A percentile compares a stretch with the other conserved stretches of the same genome.
Conservation (phyloP, 2,888 invertebrate genomes). For the Amiota minor region DNA sequence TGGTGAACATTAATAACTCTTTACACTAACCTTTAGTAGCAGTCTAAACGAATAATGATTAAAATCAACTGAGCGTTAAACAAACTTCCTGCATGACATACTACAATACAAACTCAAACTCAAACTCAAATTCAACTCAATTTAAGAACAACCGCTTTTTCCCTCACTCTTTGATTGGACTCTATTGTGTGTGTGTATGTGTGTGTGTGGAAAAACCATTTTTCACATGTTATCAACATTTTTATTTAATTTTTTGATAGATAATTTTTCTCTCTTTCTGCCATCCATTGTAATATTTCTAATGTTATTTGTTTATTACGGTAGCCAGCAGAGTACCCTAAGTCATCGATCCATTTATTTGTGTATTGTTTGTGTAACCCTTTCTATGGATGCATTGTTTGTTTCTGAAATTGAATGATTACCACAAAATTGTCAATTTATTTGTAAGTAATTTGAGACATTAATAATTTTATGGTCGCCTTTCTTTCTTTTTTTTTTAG, state of each 20-base stretch:
- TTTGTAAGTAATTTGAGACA: slow-evolving; percentile 62
- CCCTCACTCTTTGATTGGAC: background rate
- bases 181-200: background rate
- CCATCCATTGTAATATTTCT: background rate
- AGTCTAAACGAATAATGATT: slow-evolving; percentile 8
- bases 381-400: slow-evolving; percentile 37
- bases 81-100: slow-evolving; percentile 49
- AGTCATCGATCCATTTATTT: background rate
- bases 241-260: background rate
- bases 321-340: background rate
- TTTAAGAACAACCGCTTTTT: background rate
- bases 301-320: background rate
- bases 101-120: too few relatives aligned
- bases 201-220: background rate
- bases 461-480: slow-evolving; percentile 48
- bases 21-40: slow-evolving; percentile 1
- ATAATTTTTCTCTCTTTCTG: background rate
- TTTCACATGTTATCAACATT: slow-evolving; percentile 15
- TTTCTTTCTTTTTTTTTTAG: background rate
- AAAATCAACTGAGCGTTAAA: slow-evolving; percentile 50
- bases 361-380: slow-evolving; percentile 38
- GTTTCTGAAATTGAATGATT: slow-evolving; percentile 69
- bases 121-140: slow-evolving; percentile 12
- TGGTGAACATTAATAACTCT: slow-evolving; percentile 41
- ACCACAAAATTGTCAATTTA: slow-evolving; percentile 68